Evolutionary conservation across 2,888 invertebrate species (phyloP), one percentile per base, ranked within the genome.

Genomic region (Lepidonotus clava): DNA sequence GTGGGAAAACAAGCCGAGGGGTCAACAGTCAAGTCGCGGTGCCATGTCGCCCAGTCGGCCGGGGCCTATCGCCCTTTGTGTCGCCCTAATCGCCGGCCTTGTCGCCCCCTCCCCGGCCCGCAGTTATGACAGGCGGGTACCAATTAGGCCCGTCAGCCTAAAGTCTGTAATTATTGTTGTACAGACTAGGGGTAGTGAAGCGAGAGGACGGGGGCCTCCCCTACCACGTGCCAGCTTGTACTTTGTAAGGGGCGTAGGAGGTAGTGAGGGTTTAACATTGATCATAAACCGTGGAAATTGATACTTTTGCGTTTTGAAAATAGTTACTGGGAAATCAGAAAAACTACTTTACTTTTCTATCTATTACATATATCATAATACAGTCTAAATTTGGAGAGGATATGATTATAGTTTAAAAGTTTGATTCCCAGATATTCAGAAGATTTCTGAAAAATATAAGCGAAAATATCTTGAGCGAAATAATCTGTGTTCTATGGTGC

Each of bases 21-120:
- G 71, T 71, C 71, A 71, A 71, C 71, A 71, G 71, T 71, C 71
- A 71, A 71, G 71, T 18, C n/a, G 18, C 38, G 71, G 38, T 38
- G 38, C 71, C 34, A 38, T 71, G 71, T 36, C 38, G 71, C 36
- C 6, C 71, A 34, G 71, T 34, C 36, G 36, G 36, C 36, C 71
- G 71, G 8, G 28, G 28, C n/a, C 28, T 34, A 0, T 2, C 36
- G 21, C 71, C 8, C 71, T 71, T 71, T 71, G 71, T 1, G 61
- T 32, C 28, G 61, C 28, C 28, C 24, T 61, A 32, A 61, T 32
- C 11, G 61, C 61, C 28, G 28, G 28, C 61, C 28, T 18, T 61
- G 28, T 61, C n/a, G n/a, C 28, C 24, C 28, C 28, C 24, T 32
- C 11, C 28, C 61, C 28, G 28, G 28, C 61, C 28, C 46, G 24